Conservation (phyloP, 2,888 invertebrate species). For the Drosophila paracracens region DNA sequence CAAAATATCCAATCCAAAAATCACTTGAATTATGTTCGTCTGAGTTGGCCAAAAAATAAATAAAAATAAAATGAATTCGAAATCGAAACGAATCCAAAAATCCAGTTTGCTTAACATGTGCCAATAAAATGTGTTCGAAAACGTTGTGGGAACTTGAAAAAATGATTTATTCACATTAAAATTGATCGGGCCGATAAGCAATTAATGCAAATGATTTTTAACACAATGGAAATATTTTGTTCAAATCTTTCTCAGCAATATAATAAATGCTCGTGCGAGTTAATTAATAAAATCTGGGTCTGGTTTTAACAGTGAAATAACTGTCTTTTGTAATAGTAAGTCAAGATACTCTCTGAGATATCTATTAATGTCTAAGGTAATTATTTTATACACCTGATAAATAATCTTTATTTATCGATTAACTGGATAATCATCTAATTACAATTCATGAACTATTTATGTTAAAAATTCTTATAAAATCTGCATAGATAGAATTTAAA, state of each 20-base stretch:
- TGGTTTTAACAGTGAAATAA: not conserved
- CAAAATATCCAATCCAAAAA: constrained; percentile 26
- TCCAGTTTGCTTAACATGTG: constrained; percentile 55
- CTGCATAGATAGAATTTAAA: constrained; percentile 5
- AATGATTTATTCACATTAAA: constrained; percentile 22
- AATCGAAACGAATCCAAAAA: constrained; percentile 17
- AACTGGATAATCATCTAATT: not conserved
- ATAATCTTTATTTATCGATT: not conserved
- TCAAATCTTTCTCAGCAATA: not conserved
- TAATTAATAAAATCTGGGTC: not conserved
- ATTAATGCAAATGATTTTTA: constrained; percentile 17
- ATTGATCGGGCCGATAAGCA: constrained; percentile 24
- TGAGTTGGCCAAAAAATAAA: constrained; percentile 16
- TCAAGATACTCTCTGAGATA: not conserved
- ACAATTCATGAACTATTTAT: not conserved
- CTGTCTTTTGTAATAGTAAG: not conserved
- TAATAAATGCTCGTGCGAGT: not conserved
- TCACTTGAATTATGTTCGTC: constrained; percentile 38
- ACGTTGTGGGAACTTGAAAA: constrained; percentile 23
- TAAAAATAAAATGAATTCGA: not conserved
- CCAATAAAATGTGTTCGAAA: constrained; percentile 34
- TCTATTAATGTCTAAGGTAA: not conserved
- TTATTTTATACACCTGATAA: not conserved
- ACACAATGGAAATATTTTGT: constrained; percentile 9
- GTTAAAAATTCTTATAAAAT: not conserved